A percentile compares a stretch with the other conserved stretches of the same genome.
These are phyloP conservation scores for Micropoecilia bifurca DNA, from an alignment of 2,797 vertebrate genomes.

Conservation along the genomic window DNA sequence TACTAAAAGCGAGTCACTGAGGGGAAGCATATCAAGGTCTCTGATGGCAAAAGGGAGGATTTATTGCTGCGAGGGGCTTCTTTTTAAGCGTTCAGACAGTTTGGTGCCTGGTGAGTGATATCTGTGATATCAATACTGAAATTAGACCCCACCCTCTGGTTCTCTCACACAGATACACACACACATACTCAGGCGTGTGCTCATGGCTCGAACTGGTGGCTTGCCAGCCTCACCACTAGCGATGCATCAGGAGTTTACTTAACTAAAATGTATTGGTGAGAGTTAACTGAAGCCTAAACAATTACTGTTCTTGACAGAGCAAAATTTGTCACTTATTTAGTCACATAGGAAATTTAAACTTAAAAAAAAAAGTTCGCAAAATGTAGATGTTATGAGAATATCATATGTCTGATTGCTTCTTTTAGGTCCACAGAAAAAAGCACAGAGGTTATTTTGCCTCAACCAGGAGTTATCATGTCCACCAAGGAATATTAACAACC, in stretches of 20 bases:
- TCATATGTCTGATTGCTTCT: too few relatives aligned
- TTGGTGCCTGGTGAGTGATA: conserved; percentile 84
- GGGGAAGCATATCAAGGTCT: conserved; percentile 72
- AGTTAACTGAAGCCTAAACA: background rate
- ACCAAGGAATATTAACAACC: too few relatives aligned
- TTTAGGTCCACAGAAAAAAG: too few relatives aligned
- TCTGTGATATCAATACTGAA: conserved; percentile 79
- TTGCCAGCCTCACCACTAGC: background rate
- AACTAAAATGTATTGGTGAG: background rate
- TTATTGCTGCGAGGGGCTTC: conserved; percentile 82
- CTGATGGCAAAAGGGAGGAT: conserved; percentile 71
- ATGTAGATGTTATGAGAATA: background rate
- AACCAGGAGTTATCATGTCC: too few relatives aligned
- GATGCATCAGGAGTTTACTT: conserved; percentile 12
- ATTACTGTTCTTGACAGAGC: background rate
- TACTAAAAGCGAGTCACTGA: conserved; percentile 81
- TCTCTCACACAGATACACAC: conserved; percentile 2
- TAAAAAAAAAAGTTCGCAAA: background rate
- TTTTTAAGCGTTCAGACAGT: conserved; percentile 85
- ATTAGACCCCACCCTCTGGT: conserved; percentile 52
- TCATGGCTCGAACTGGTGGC: conserved; percentile 21
- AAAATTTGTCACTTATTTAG: background rate
- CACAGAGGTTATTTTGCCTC: too few relatives aligned
- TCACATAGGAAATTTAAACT: background rate
- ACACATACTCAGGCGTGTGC: conserved; percentile 8